A percentile compares a stretch with the other conserved stretches of the same genome.
phyloP scores from a whole-genome alignment of 64 coral and sea anemone species.

The Cladopsammia gracilis region DNA sequence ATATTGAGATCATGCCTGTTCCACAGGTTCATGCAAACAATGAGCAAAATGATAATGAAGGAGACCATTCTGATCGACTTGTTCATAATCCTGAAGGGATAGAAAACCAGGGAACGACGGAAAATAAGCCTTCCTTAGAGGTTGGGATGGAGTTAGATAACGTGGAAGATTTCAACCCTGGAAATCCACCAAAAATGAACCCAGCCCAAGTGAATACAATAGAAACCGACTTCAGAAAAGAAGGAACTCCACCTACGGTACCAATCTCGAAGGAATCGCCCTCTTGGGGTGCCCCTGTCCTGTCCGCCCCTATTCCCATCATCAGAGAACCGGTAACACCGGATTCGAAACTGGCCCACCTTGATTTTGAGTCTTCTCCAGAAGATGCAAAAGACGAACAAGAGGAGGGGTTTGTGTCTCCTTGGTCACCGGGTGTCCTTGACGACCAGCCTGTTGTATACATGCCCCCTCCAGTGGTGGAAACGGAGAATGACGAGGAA shows the following conservation, averaged over 20 bases:
- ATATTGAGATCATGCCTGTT: constrained; percentile 3
- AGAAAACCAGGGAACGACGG: background rate
- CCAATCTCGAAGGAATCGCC: constrained; percentile 9
- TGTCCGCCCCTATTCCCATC: background rate
- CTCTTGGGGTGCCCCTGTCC: background rate
- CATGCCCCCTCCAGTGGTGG: constrained; percentile 38
- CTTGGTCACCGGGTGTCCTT: constrained; percentile 35
- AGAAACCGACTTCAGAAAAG: background rate
- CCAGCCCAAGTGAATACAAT: background rate
- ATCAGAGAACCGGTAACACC: background rate
- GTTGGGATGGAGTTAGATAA: constrained; percentile 9
- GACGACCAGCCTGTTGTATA: constrained; percentile 40
- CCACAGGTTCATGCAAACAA: constrained; percentile 12
- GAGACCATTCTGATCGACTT: background rate
- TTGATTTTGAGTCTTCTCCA: background rate
- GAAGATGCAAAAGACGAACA: background rate
- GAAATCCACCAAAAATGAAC: background rate
- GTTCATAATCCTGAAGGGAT: background rate
- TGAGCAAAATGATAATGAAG: constrained; percentile 10
- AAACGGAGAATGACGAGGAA: constrained; percentile 39
- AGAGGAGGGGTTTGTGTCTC: constrained; percentile 23
- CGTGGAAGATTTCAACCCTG: background rate
- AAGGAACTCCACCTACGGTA: background rate
- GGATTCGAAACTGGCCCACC: background rate
- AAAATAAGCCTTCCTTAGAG: background rate